Percentiles rank a stretch among this genome's conserved stretches.
Evolutionary conservation across 2,888 invertebrate genomes (phyloP).

Genomic region (Spodoptera littoralis): DNA sequence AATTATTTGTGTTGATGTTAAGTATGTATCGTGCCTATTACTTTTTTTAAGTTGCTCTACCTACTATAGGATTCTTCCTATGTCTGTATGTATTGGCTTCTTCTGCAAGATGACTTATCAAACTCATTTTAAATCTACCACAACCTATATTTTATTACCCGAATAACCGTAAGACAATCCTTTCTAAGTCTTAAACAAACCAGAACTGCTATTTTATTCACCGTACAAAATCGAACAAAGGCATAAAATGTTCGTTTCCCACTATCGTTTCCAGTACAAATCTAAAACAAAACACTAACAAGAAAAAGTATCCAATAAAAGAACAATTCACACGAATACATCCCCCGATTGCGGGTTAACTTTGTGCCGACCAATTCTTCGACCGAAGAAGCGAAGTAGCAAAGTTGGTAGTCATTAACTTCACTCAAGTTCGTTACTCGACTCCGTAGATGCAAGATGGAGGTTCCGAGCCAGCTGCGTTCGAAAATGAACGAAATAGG

Average conservation of each 20-base stretch:
- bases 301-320: conserved; percentile 58
- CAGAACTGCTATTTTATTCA: neutral
- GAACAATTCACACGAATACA: conserved; percentile 64
- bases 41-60: too few relatives aligned
- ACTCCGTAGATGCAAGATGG: conserved; percentile 62
- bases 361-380: conserved; percentile 71
- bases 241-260: conserved; percentile 35
- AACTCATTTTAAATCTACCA: too few relatives aligned
- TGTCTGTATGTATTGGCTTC: too few relatives aligned
- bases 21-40: too few relatives aligned
- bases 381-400: conserved; percentile 59
- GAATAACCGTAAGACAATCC: neutral
- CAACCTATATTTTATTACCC: too few relatives aligned
- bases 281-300: conserved; percentile 46
- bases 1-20: too few relatives aligned
- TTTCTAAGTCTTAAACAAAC: conserved; percentile 6
- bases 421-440: conserved; percentile 73
- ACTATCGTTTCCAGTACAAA: conserved; percentile 42
- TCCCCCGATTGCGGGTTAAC: conserved; percentile 69
- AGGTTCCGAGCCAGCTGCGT: conserved; percentile 66
- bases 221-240: conserved; percentile 35
- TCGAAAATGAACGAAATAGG: conserved; percentile 69
- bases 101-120: too few relatives aligned
- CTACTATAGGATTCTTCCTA: too few relatives aligned
- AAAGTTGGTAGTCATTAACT: conserved; percentile 77